phyloP scores from a whole-genome alignment of 1,140 invertebrate genomes.

The Yoshiicerus persimilis region DNA sequence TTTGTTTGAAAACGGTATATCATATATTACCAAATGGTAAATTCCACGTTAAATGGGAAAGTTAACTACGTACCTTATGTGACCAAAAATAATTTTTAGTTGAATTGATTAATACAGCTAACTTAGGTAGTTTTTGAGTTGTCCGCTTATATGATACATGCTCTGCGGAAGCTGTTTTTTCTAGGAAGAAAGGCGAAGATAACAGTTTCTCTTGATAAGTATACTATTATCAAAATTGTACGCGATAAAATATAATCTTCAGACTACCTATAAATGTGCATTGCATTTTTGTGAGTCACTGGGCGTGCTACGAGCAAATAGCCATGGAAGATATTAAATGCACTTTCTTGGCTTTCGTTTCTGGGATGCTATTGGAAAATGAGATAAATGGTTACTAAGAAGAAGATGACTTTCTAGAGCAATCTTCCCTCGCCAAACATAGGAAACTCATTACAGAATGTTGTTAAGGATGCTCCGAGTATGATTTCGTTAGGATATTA shows the following conservation, averaged over 20 bases:
- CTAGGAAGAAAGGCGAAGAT: neutral
- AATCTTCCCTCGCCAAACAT: neutral
- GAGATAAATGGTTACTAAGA: neutral
- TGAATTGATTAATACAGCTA: too few species aligned
- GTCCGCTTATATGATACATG: too few species aligned
- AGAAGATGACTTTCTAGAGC: neutral
- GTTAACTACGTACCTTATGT: too few species aligned
- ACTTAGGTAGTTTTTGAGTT: too few species aligned
- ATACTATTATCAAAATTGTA: neutral
- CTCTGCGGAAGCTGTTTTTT: too few species aligned
- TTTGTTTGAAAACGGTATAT: too few species aligned
- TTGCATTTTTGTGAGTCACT: neutral
- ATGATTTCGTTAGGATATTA: neutral
- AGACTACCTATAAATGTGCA: neutral
- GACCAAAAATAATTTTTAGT: too few species aligned
- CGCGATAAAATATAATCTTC: neutral
- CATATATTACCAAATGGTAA: too few species aligned
- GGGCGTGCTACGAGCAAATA: neutral
- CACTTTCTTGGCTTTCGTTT: neutral
- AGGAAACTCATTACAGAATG: neutral
- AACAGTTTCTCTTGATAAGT: too few species aligned
- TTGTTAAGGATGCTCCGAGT: neutral
- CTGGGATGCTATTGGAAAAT: neutral
- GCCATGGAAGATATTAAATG: neutral
- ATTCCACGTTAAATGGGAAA: too few species aligned